Evolutionary conservation across 1,140 invertebrate species (phyloP).

Genomic region (Venustaconcha ellipsiformis): DNA sequence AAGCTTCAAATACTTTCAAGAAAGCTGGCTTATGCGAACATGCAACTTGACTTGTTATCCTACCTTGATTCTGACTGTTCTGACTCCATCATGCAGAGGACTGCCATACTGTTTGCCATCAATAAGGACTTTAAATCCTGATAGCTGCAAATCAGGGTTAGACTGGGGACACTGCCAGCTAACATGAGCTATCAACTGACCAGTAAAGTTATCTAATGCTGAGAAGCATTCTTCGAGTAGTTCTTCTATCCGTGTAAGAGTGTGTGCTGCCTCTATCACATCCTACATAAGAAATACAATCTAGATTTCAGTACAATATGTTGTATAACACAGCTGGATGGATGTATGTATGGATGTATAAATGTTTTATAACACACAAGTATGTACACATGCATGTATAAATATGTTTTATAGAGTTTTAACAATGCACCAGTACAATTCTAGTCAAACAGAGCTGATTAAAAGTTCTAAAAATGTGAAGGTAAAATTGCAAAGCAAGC

Average conservation of each 20-base stretch:
- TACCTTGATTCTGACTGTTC: conserved; percentile 65
- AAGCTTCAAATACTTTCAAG: too few species aligned
- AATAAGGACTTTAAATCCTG: conserved; percentile 65
- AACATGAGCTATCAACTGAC: conserved; percentile 64
- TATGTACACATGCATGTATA: too few species aligned
- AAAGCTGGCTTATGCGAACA: too few species aligned
- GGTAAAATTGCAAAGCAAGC: too few species aligned
- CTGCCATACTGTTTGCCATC: conserved; percentile 69
- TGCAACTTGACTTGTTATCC: not conserved
- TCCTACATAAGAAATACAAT: conserved; percentile 17
- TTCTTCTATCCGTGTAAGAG: conserved; percentile 61
- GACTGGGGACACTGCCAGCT: conserved; percentile 66
- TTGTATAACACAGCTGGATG: too few species aligned
- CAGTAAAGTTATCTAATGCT: conserved; percentile 62
- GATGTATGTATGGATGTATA: too few species aligned
- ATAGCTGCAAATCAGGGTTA: conserved; percentile 58
- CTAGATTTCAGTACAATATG: too few species aligned
- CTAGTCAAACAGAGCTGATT: too few species aligned
- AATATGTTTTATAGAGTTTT: too few species aligned
- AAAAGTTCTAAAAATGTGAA: too few species aligned
- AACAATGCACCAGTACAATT: too few species aligned
- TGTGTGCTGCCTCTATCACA: conserved; percentile 60
- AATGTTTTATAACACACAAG: too few species aligned
- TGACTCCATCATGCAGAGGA: conserved; percentile 60
- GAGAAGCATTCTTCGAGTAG: conserved; percentile 63